Conservation (phyloP, 2,797 vertebrate genomes). For the Sebastiscus tertius region DNA sequence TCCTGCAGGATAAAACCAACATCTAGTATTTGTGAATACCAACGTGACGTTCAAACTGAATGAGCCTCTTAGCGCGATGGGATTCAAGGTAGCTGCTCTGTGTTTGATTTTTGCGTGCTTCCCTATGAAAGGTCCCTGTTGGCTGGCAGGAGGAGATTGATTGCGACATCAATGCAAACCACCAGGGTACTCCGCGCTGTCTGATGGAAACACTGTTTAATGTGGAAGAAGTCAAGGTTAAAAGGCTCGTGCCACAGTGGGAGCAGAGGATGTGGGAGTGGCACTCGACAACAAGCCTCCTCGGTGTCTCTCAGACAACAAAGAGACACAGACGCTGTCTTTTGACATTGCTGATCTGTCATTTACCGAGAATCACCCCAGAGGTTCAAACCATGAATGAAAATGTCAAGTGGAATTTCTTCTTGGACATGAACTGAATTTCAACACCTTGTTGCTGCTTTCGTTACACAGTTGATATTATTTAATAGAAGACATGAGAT, state of each 20-base stretch:
- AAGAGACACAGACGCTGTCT: slow-evolving; percentile 37
- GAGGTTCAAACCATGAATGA: slow-evolving; percentile 36
- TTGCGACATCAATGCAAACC: slow-evolving; percentile 64
- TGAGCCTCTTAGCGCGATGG: slow-evolving; percentile 3
- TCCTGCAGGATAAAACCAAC: slow-evolving; percentile 4
- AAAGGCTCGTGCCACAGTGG: slow-evolving; percentile 56
- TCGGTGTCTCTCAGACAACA: slow-evolving; percentile 52
- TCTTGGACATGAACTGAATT: slow-evolving; percentile 18
- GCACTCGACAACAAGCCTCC: slow-evolving; percentile 38
- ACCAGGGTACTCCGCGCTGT: slow-evolving; percentile 32
- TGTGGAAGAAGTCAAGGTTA: slow-evolving; percentile 66
- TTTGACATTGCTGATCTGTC: slow-evolving; percentile 51
- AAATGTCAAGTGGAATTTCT: slow-evolving; percentile 41
- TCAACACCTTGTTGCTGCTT: background rate
- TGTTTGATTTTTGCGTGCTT: slow-evolving; percentile 43
- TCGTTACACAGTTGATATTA: background rate
- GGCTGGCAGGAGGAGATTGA: slow-evolving; percentile 57
- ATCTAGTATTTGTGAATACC: background rate
- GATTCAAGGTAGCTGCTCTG: slow-evolving; percentile 27
- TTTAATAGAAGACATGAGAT: background rate
- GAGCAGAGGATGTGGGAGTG: slow-evolving; percentile 52
- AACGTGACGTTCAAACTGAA: slow-evolving; percentile 24
- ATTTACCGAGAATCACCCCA: slow-evolving; percentile 26
- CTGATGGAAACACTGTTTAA: slow-evolving; percentile 66
- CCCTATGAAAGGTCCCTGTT: slow-evolving; percentile 28